Base-by-base conservation (phyloP, 2,113 vertebrate species). In the Cheirogaleus medius region DNA sequence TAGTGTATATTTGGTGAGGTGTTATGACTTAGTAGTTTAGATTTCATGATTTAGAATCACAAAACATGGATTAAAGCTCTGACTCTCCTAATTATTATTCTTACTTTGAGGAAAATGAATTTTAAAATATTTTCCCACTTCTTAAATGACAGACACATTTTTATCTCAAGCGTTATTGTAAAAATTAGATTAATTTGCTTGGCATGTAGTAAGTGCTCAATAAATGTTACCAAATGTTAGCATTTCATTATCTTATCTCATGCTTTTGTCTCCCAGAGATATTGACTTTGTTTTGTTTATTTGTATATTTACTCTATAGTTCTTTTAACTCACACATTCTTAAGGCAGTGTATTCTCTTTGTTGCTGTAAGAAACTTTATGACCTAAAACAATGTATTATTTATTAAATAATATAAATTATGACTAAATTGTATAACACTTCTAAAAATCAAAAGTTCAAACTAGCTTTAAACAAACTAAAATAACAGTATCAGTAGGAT, bases 401-500 rank as follows among this genome's bases (percentile, higher is more conserved):
- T 78, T 85, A 29, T 73, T 76, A 63, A 78, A 56, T 93, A 37
- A 68, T 64, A 32, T 76, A 56, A 56, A 63, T 29, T 86, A 73
- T 66, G 44, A 29, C n/a, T 64, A 60, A 92, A 12, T 42, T 54
- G 13, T 83, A 58, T 34, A 76, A 47, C 5, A 63, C 0, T 83
- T 76, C 7, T 92, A 47, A 47, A 74, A 76, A 27, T 60, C 13
- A 49, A n/a, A 54, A 84, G 18, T 80, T 87, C 29, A 54, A 68
- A 84, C 66, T 63, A 2, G 0, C 10, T 63, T 20, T 63, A 73
- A 15, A 1, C 18, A 32, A 14, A 52, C 29, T 84, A 34, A 74
- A 42, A 13, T 27, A 52, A 81, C 6, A 17, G 0, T 81, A 44
- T 32, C 3, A 0, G 0, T 5, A 8, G 15, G 37, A 0, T 21